phyloP scores from a whole-genome alignment of 2,113 vertebrate genomes.

The Anolis sagrei region DNA sequence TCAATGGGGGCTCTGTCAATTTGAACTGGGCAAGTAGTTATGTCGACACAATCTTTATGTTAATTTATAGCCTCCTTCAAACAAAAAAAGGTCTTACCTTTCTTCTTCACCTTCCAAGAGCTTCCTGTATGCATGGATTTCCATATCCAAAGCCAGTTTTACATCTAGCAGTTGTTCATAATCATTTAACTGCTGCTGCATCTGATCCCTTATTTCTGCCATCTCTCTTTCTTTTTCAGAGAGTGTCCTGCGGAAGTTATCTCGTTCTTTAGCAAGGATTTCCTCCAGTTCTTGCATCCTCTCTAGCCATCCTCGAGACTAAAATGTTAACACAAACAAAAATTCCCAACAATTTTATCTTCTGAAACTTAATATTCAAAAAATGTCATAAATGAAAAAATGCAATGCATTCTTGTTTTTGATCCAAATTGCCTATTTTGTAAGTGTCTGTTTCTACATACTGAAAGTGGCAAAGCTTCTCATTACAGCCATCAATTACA shows the following conservation, averaged over 20 bases:
- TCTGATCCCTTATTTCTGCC: conserved; percentile 78
- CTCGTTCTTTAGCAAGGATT: conserved; percentile 81
- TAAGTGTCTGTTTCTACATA: background rate
- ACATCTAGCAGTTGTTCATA: conserved; percentile 91
- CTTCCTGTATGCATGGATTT: conserved; percentile 91
- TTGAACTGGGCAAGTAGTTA: background rate
- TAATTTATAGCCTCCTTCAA: background rate
- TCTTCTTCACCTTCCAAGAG: conserved; percentile 92
- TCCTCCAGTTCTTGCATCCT: conserved; percentile 85
- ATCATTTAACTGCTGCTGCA: conserved; percentile 87
- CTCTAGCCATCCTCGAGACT: conserved; percentile 86
- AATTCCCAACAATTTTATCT: background rate
- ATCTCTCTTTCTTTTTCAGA: conserved; percentile 85
- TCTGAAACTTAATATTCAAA: background rate
- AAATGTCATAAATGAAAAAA: background rate
- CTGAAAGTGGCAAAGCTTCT: background rate
- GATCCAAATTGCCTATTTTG: background rate
- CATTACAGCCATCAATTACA: background rate
- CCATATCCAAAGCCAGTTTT: conserved; percentile 92
- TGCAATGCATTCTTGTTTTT: background rate
- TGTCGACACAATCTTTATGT: background rate
- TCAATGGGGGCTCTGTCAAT: background rate
- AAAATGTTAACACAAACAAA: conserved; percentile 22
- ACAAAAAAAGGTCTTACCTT: conserved; percentile 74
- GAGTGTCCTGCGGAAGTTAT: conserved; percentile 75